phyloP scores from a whole-genome alignment of 2,113 vertebrate genomes.

The Accipiter virgatus region DNA sequence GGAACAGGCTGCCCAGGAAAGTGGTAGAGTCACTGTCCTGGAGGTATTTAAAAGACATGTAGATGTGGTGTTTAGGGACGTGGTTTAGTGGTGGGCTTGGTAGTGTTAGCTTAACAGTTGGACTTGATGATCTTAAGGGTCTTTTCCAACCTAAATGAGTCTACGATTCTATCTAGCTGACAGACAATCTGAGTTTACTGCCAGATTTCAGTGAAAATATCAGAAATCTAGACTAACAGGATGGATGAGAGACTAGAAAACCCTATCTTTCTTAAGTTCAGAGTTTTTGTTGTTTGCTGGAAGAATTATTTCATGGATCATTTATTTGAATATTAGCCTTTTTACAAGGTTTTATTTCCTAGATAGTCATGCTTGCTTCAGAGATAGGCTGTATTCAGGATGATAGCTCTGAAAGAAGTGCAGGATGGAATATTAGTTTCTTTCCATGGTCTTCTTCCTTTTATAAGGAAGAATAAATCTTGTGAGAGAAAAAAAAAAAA shows the following conservation, averaged over 20 bases:
- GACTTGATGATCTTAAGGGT: not conserved
- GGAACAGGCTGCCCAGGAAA: not conserved
- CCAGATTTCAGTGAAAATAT: not conserved
- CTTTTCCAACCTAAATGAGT: not conserved
- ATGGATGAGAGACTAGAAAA: not conserved
- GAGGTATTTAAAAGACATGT: not conserved
- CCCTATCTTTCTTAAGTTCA: not conserved
- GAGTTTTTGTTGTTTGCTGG: conserved; percentile 10
- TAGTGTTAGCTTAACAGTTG: not conserved
- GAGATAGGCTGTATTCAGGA: not conserved
- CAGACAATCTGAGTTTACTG: not conserved
- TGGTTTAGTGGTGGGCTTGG: not conserved
- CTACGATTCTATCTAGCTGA: not conserved
- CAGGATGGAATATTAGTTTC: not conserved
- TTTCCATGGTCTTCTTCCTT: conserved; percentile 3
- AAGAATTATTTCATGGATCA: conserved; percentile 35
- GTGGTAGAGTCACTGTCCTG: no score
- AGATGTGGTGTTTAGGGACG: not conserved
- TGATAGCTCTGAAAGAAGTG: not conserved
- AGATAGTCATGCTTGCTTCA: not conserved
- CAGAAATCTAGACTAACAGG: not conserved
- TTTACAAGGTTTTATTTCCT: conserved; percentile 32
- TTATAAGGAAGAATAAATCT: conserved; percentile 11
- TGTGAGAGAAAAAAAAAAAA: not conserved
- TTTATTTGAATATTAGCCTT: conserved; percentile 16